A percentile compares a stretch with the other conserved stretches of the same genome.
These are phyloP conservation scores for Psophia crepitans DNA, from an alignment of 2,113 vertebrate species.

Conservation along the genomic window DNA sequence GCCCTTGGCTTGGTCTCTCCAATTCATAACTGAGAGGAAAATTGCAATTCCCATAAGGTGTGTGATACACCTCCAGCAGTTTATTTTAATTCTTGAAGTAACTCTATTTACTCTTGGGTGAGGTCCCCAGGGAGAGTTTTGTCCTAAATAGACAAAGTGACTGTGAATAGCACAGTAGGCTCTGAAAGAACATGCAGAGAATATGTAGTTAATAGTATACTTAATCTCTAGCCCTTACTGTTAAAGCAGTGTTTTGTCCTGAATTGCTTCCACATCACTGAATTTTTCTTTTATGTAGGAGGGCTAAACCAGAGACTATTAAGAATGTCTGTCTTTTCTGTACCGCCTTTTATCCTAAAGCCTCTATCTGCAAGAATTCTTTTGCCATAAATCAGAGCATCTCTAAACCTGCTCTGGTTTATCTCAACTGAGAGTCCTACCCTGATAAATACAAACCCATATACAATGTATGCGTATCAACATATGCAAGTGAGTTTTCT, in stretches of 20 bases:
- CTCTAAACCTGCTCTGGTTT: neutral
- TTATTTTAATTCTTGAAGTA: neutral
- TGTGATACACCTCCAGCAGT: neutral
- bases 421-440: neutral
- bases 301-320: neutral
- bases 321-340: neutral
- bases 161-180: neutral
- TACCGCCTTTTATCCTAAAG: neutral
- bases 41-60: neutral
- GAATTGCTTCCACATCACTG: neutral
- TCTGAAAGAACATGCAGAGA: neutral
- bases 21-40: neutral
- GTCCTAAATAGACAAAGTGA: neutral
- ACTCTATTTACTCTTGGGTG: neutral
- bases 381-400: neutral
- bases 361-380: neutral
- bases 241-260: neutral
- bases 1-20: neutral
- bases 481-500: neutral
- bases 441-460: neutral
- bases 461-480: neutral
- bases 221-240: neutral
- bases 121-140: neutral
- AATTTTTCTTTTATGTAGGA: neutral
- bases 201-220: neutral